Conservation (phyloP, 2,888 invertebrate genomes). For the Listrodromus nycthemerus region DNA sequence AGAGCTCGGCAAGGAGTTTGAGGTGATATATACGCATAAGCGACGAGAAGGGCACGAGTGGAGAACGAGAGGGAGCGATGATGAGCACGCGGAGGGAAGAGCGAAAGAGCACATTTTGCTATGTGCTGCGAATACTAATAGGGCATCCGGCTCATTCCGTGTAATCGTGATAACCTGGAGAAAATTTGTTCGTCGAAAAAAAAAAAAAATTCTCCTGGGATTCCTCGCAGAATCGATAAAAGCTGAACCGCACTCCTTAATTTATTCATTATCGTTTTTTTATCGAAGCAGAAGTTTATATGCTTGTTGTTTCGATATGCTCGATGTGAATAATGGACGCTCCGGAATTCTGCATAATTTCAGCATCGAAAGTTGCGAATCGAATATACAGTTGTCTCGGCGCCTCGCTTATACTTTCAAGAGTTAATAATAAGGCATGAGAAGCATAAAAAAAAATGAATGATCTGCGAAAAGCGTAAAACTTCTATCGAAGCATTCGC, state of each 20-base stretch:
- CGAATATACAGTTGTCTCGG: background rate
- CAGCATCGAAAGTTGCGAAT: background rate
- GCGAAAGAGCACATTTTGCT: constrained; percentile 29
- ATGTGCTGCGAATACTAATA: constrained; percentile 39
- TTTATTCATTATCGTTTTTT: background rate
- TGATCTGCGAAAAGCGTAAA: constrained; percentile 24
- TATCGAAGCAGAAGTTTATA: background rate
- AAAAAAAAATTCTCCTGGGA: background rate
- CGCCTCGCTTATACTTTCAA: background rate
- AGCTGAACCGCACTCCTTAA: background rate
- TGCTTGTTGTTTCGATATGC: background rate
- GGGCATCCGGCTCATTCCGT: background rate
- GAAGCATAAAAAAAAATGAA: background rate
- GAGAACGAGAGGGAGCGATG: constrained; percentile 18
- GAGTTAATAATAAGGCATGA: constrained; percentile 17
- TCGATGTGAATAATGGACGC: constrained; percentile 35
- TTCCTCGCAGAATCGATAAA: constrained; percentile 37
- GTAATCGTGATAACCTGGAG: constrained; percentile 17
- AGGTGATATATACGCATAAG: constrained; percentile 41
- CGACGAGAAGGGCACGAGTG: constrained; percentile 13
- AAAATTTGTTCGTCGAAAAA: constrained; percentile 31
- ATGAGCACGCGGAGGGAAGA: background rate
- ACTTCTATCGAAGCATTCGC: constrained; percentile 34
- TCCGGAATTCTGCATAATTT: constrained; percentile 20
- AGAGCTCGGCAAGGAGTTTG: constrained; percentile 34